Conservation (phyloP, 2,888 invertebrate genomes). For the Petrolisthes cinctipes region DNA sequence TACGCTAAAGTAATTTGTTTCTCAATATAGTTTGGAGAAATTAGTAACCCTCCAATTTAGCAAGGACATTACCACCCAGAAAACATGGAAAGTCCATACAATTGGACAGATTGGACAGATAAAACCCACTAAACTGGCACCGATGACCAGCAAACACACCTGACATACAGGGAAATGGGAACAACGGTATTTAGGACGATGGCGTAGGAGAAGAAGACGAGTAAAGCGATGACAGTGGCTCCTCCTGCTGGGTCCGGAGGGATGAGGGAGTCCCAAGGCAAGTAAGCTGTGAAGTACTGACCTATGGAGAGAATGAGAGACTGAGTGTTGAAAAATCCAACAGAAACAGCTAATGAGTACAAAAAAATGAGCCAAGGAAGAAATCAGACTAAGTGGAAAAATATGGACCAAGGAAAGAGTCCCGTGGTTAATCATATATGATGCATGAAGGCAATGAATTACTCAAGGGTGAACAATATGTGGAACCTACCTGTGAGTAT, state of each 20-base stretch:
- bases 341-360: too few relatives aligned
- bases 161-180: constrained; percentile 98
- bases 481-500: constrained; percentile 83
- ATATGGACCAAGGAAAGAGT: too few relatives aligned
- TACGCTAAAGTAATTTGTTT: too few relatives aligned
- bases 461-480: constrained; percentile 76
- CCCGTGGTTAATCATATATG: too few relatives aligned
- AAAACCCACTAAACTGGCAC: background rate
- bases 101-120: background rate
- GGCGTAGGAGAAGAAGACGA: constrained; percentile 99
- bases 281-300: constrained; percentile 87
- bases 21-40: too few relatives aligned
- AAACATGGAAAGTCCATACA: background rate
- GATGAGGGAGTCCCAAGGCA: constrained; percentile 95
- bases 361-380: too few relatives aligned
- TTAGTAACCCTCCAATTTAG: too few relatives aligned
- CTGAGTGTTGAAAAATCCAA: too few relatives aligned
- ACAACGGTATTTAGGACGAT: constrained; percentile 99
- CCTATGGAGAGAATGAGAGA: constrained; percentile 69
- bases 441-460: too few relatives aligned
- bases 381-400: too few relatives aligned
- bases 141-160: constrained; percentile 73
- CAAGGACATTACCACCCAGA: background rate
- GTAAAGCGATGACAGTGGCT: constrained; percentile 91
- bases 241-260: constrained; percentile 84